A percentile compares a stretch with the other conserved stretches of the same genome.
Conservation (phyloP, 2,888 invertebrate genomes). For the Xestoiulus laeticollis region DNA sequence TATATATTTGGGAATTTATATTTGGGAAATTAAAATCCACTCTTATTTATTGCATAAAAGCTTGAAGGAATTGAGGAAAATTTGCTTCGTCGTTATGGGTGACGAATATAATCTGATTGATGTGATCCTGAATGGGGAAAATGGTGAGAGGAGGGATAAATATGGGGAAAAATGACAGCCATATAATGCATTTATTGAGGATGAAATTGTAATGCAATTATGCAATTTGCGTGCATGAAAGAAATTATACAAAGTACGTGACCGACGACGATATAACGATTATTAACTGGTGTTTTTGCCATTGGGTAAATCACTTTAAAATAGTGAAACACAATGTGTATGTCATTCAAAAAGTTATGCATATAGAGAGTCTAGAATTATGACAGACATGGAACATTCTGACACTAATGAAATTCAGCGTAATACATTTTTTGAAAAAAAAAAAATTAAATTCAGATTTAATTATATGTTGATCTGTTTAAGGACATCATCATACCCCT, state of each 20-base stretch:
- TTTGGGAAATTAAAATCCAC: conserved; percentile 41
- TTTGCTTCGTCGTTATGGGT: background rate
- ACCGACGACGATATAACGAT: background rate
- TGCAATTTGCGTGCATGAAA: background rate
- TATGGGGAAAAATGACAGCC: background rate
- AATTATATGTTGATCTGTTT: too few species aligned
- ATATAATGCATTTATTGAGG: background rate
- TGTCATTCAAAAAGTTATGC: too few species aligned
- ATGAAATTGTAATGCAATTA: background rate
- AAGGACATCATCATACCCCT: too few species aligned
- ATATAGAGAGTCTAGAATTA: too few species aligned
- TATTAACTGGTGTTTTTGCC: background rate
- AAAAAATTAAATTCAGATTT: too few species aligned
- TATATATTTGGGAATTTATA: too few species aligned
- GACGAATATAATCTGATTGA: background rate
- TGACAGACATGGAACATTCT: too few species aligned
- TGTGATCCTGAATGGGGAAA: background rate
- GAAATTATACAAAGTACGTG: background rate
- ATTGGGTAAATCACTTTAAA: background rate
- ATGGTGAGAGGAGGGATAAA: background rate
- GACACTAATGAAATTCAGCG: too few species aligned
- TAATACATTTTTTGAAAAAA: too few species aligned
- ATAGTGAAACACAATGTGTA: background rate
- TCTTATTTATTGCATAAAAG: background rate
- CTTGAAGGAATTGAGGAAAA: background rate